Evolutionary conservation across 2,888 invertebrate genomes (phyloP).

Genomic region (Troides aeacus): DNA sequence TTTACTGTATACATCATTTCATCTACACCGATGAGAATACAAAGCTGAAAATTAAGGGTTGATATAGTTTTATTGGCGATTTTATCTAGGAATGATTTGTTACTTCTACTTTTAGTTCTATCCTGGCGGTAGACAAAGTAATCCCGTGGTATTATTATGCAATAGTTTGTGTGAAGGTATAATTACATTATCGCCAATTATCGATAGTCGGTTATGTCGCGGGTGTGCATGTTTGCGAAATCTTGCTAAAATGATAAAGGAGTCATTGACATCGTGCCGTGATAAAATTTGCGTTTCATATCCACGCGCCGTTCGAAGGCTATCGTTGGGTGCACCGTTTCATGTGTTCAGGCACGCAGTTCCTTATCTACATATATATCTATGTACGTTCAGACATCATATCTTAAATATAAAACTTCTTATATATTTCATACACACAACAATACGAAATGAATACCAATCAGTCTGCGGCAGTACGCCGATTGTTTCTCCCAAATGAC

Average conservation of each 20-base stretch:
- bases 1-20: too few species aligned
- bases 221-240: conserved; percentile 53
- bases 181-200: conserved; percentile 45
- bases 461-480: too few species aligned
- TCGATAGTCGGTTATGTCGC: conserved; percentile 34
- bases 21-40: too few species aligned
- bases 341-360: not conserved
- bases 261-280: conserved; percentile 58
- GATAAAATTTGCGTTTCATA: conserved; percentile 56
- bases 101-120: too few species aligned
- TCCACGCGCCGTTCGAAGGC: conserved; percentile 14
- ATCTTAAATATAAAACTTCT: not conserved
- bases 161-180: conserved; percentile 23
- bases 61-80: too few species aligned
- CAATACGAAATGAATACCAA: too few species aligned
- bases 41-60: too few species aligned
- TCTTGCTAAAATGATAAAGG: conserved; percentile 65
- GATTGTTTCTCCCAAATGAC: too few species aligned
- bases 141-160: conserved; percentile 1
- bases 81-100: too few species aligned
- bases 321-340: conserved; percentile 21
- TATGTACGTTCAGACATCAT: too few species aligned
- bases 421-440: too few species aligned
- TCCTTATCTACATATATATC: not conserved
- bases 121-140: too few species aligned